Evolutionary conservation across 2,797 vertebrate species (phyloP).

Genomic region (Acanthurus lineatus): DNA sequence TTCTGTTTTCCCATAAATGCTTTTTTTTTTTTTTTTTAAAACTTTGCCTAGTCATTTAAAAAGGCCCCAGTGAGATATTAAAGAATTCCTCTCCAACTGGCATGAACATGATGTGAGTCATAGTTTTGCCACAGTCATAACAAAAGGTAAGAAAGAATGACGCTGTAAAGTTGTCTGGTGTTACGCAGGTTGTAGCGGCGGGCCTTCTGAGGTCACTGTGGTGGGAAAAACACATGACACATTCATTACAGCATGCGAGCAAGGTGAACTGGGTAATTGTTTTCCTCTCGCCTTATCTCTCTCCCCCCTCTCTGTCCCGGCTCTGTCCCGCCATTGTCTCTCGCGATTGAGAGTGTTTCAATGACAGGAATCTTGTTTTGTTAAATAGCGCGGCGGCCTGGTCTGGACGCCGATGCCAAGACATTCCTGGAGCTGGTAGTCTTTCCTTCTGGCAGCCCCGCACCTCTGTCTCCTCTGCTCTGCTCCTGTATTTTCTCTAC

Average conservation of each 20-base stretch:
- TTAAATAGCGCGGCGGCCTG: conserved; percentile 55
- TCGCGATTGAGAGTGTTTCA: conserved; percentile 60
- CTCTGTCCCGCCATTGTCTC: conserved; percentile 57
- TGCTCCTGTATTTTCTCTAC: conserved; percentile 20
- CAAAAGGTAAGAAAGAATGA: conserved; percentile 30
- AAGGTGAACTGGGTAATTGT: conserved; percentile 46
- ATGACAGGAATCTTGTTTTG: conserved; percentile 76
- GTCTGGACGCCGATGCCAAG: conserved; percentile 63
- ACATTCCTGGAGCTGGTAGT: conserved; percentile 77
- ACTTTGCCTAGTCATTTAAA: conserved; percentile 15
- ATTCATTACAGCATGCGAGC: conserved; percentile 43
- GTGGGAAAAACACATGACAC: conserved; percentile 45
- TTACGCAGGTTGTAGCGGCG: conserved; percentile 15
- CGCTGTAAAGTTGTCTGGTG: conserved; percentile 4
- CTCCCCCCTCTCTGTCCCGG: conserved; percentile 13
- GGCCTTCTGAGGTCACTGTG: conserved; percentile 50
- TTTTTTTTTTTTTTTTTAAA: background rate
- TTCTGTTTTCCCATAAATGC: background rate
- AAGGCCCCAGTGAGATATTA: conserved; percentile 19
- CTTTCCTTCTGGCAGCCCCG: conserved; percentile 67
- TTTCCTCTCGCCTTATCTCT: conserved; percentile 57
- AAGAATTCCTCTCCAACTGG: conserved; percentile 28
- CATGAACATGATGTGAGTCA: conserved; percentile 40
- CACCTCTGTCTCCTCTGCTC: conserved; percentile 44
- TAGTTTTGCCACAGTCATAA: conserved; percentile 28